Conservation (phyloP, 1,140 invertebrate genomes). For the Archegozetes longisetosus region DNA sequence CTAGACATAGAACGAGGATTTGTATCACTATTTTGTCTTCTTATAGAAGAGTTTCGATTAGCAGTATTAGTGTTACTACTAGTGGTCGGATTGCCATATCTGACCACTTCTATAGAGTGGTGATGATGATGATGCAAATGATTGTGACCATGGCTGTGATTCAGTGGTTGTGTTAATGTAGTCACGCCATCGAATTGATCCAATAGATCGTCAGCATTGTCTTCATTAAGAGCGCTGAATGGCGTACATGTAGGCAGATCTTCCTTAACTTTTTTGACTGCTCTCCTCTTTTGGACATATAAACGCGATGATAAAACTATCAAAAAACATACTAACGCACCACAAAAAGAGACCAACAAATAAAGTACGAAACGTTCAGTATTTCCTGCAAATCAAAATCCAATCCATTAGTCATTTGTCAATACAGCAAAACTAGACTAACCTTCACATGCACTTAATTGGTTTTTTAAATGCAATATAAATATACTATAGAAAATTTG, state of each 20-base stretch:
- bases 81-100: background rate
- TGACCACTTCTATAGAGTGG: background rate
- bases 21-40: background rate
- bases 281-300: constrained; percentile 40
- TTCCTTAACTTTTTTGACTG: constrained; percentile 35
- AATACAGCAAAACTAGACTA: no score
- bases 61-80: background rate
- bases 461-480: no score
- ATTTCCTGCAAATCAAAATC: constrained; percentile 42
- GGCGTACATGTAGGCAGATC: background rate
- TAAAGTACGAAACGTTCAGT: constrained; percentile 59
- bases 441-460: no score
- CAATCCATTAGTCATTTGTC: constrained; percentile 17
- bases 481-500: no score
- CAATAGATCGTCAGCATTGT: background rate
- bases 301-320: constrained; percentile 47
- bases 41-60: background rate
- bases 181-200: background rate
- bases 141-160: background rate
- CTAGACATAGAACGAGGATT: background rate
- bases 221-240: background rate
- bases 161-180: background rate
- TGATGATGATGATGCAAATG: no score
- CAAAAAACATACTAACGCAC: constrained; percentile 47
- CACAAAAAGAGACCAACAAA: constrained; percentile 48